A percentile compares a stretch with the other conserved stretches of the same genome.
phyloP scores from a whole-genome alignment of 2,797 vertebrate species.

The Orientallactaga sibirica region DNA sequence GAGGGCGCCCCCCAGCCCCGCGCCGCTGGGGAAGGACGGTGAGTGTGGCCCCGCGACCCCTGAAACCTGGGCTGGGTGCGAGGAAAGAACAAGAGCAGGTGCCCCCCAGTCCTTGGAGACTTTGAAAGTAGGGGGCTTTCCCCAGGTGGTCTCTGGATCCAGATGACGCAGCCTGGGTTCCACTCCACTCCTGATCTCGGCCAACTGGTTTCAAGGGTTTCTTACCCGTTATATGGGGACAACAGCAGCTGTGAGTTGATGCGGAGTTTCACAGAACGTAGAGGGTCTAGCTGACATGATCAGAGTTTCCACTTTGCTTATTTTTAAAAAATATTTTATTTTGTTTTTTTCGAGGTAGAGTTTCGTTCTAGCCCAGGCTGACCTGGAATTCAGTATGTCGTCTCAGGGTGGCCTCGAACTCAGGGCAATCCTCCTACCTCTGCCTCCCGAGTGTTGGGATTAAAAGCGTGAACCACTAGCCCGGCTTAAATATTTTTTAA shows the following conservation, averaged over 20 bases:
- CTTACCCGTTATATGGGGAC: neutral
- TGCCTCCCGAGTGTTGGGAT: no score
- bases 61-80: neutral
- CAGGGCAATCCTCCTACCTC: no score
- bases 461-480: no score
- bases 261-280: neutral
- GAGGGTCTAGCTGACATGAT: neutral
- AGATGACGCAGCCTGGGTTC: neutral
- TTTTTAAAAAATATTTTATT: no score
- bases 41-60: slow-evolving; percentile 59
- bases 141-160: neutral
- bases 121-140: neutral
- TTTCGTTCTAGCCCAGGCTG: no score
- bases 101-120: neutral
- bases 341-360: no score
- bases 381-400: no score
- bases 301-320: neutral
- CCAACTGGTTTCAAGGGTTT: neutral
- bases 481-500: no score
- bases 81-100: neutral
- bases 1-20: slow-evolving; percentile 81
- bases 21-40: slow-evolving; percentile 84
- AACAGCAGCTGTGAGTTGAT: neutral
- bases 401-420: no score
- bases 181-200: neutral